Evolutionary conservation across 2,113 vertebrate genomes (phyloP).

Genomic region (Pelecanoides urinatrix): DNA sequence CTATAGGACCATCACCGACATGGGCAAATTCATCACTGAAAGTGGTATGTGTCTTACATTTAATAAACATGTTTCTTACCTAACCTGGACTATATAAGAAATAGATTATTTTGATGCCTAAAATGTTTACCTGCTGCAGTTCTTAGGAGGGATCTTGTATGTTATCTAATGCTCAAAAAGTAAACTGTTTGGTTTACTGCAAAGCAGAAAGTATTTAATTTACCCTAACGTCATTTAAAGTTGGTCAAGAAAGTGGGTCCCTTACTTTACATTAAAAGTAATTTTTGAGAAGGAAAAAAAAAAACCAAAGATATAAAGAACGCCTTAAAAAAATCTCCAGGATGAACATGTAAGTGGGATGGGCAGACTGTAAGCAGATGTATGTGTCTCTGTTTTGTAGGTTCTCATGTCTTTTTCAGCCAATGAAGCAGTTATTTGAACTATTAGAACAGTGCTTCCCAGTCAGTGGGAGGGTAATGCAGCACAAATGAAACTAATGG

Average conservation of each 20-base stretch:
- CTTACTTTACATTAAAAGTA: background rate
- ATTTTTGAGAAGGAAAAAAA: background rate
- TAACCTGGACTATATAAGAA: background rate
- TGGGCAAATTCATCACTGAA: constrained; percentile 22
- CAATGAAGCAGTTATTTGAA: background rate
- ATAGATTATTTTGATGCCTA: background rate
- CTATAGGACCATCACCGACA: constrained; percentile 15
- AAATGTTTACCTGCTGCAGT: background rate
- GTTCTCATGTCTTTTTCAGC: background rate
- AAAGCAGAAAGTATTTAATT: background rate
- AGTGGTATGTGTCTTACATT: constrained; percentile 48
- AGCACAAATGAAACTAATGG: background rate
- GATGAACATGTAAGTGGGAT: background rate
- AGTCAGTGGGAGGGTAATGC: background rate
- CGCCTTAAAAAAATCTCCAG: background rate
- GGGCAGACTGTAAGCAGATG: background rate
- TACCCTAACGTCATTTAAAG: background rate
- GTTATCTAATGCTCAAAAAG: background rate
- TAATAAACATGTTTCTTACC: background rate
- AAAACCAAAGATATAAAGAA: background rate
- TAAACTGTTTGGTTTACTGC: background rate
- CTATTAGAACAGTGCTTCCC: background rate
- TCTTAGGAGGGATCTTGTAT: background rate
- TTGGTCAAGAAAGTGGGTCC: background rate
- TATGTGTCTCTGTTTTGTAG: background rate